Evolutionary conservation across 2,888 invertebrate species (phyloP).

Genomic region (Gymnocheta viridis): DNA sequence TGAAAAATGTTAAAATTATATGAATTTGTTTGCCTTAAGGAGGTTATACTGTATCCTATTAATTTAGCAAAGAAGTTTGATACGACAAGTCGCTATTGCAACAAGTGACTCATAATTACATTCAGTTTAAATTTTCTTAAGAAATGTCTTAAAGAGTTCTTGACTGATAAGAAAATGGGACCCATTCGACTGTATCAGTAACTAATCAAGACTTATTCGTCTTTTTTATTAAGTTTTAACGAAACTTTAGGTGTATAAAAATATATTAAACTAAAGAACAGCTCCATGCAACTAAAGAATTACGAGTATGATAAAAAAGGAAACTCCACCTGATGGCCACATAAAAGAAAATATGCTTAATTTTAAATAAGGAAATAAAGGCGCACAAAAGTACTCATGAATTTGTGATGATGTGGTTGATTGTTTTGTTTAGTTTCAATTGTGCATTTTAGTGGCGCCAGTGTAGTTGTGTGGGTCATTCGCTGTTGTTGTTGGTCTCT

Average conservation of each 20-base stretch:
- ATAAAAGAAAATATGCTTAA: not conserved
- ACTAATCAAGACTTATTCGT: conserved; percentile 4
- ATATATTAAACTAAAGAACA: conserved; percentile 27
- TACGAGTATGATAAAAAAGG: too few relatives aligned
- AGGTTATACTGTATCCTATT: too few relatives aligned
- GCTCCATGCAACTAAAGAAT: too few relatives aligned
- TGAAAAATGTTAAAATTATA: too few relatives aligned
- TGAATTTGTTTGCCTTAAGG: too few relatives aligned
- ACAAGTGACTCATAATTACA: not conserved
- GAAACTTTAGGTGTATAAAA: conserved; percentile 41
- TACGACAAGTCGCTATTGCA: not conserved
- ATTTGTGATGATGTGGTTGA: conserved; percentile 14
- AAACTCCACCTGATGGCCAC: not conserved
- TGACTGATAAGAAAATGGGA: not conserved
- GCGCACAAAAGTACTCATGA: too few relatives aligned
- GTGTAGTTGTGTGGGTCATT: not conserved
- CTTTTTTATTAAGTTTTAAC: not conserved
- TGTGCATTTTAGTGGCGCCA: not conserved
- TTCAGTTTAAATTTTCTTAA: not conserved
- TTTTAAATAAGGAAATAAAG: conserved; percentile 2
- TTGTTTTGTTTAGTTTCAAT: not conserved
- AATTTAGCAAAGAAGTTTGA: too few relatives aligned
- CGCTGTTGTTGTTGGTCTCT: not conserved
- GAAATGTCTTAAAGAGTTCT: not conserved
- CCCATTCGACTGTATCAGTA: not conserved